A percentile compares a stretch with the other conserved stretches of the same genome.
Conservation (phyloP, 2,888 invertebrate species). For the Mythimna albipuncta region DNA sequence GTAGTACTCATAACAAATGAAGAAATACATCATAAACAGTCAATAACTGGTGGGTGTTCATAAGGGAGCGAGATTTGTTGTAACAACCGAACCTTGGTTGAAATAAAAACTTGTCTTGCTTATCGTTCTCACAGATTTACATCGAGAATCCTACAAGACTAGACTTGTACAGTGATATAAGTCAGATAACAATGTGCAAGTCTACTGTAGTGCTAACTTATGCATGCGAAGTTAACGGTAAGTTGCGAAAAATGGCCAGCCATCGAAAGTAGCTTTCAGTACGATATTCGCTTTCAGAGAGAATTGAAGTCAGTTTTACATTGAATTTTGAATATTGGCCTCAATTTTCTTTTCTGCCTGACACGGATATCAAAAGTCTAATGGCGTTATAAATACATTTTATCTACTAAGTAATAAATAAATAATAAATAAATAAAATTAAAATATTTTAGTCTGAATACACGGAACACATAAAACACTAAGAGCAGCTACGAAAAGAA, state of each 20-base stretch:
- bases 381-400: neutral
- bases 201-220: conserved; percentile 22
- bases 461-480: neutral
- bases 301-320: conserved; percentile 3
- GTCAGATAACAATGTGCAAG: conserved; percentile 52
- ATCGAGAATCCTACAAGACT: conserved; percentile 7
- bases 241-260: conserved; percentile 13
- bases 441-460: neutral
- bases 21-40: neutral
- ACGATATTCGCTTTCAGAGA: neutral
- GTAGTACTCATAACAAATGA: neutral
- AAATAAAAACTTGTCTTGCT: conserved; percentile 41
- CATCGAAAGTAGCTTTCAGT: conserved; percentile 22
- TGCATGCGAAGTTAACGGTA: conserved; percentile 10
- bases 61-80: conserved; percentile 1
- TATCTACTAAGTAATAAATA: too few relatives aligned
- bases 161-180: conserved; percentile 7
- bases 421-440: too few relatives aligned
- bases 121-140: conserved; percentile 42
- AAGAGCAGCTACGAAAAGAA: neutral
- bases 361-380: neutral
- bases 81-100: conserved; percentile 12
- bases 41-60: too few relatives aligned
- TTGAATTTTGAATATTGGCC: neutral
- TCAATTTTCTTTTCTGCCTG: neutral